Base-by-base conservation (phyloP, 2,113 vertebrate genomes). In the Sus scrofa region DNA sequence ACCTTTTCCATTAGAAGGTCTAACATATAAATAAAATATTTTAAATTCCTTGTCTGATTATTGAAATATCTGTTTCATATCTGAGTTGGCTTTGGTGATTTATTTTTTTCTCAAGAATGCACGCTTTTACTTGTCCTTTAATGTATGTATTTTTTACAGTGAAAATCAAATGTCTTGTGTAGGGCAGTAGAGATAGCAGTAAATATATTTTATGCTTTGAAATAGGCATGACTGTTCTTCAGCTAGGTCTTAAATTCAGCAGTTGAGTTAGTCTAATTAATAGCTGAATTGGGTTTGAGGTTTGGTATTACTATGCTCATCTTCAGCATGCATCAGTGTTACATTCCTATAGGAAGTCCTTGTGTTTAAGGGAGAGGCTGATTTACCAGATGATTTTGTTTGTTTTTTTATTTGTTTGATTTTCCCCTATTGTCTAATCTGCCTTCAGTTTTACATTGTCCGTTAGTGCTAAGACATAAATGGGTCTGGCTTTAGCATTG, bases 121-220 rank as follows among this genome's bases (percentile, higher is more conserved):
- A 10, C 52, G 19, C 8, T 73, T 97, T 78, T 82, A 30, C 1
- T 82, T 70, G 30, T 81, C 24, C 82, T 86, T 77, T 82, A 92
- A 92, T 39, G 50, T 56, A 37, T 32, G 18, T 20, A 18, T 83
- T 18, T 58, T 87, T 30, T 54, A 74, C 89, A 71, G 86, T 71
- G 32, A 86, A 91, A 86, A 32, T 84, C 70, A 52, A 78, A 20
- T 10, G 44, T 86, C 19, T 96, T 74, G 26, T 34, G 16, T 44
- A 54, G 9, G 30, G 10, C 10, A 27, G 20, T n/a, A 83, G 20
- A 94, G 32, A 86, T 6, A 30, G 20, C 13, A 81, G 27, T 71
- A 83, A 92, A 86, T 86, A 44, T 11, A 90, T 24, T 95, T 71
- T 75, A 89, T 89, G 26, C 1, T 6, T 97, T 86, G 39, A 68